Base-by-base conservation (phyloP, 1,140 invertebrate species). In the Metopolophium dirhodum region DNA sequence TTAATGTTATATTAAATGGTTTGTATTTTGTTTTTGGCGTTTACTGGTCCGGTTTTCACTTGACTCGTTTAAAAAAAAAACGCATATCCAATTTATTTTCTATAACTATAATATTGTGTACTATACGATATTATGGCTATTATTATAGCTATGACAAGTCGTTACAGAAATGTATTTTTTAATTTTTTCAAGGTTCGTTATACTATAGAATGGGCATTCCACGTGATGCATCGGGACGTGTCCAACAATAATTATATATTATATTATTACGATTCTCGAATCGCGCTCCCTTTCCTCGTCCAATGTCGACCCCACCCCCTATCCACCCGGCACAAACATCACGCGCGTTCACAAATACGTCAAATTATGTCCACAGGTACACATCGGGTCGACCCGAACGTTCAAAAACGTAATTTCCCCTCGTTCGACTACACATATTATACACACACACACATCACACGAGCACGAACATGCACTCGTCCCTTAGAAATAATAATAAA, bases 401-500 rank as follows among this genome's bases (percentile, higher is more conserved):
- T 68, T 68, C 30, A 14, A n/a, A 68, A 68, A 68, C 30, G 14
- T n/a, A 68, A 68, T 68, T 68, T 68, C 30, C 61, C 61, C 61
- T n/a, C 61, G 4, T 68, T n/a, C 11, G 14, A n/a, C 61, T 14
- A 41, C 82, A 30, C 11, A 61, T 61, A 26, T 26, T 23, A 68
- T 26, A 6, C 30, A 68, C 35, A n/a, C n/a, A n/a, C n/a, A 41
- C 23, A 11, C 37, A 45, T 37, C 87, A 20, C 9, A 47, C 85
- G 47, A 37, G 26, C 61, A 35, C 45, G 26, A 0, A 86, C 85
- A n/a, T 8, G 85, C 85, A 30, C 45, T 47, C 61, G 61, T 68
- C 41, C 85, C 85, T 47, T 87, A 87, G 30, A 68, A n/a, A 45
- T 41, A 49, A 87, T 30, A 86, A 87, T 54, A 89, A 89, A 89